These are phyloP conservation scores for Heliconius hermathena DNA, from an alignment of 1,140 invertebrate genomes.

Conservation along the genomic window DNA sequence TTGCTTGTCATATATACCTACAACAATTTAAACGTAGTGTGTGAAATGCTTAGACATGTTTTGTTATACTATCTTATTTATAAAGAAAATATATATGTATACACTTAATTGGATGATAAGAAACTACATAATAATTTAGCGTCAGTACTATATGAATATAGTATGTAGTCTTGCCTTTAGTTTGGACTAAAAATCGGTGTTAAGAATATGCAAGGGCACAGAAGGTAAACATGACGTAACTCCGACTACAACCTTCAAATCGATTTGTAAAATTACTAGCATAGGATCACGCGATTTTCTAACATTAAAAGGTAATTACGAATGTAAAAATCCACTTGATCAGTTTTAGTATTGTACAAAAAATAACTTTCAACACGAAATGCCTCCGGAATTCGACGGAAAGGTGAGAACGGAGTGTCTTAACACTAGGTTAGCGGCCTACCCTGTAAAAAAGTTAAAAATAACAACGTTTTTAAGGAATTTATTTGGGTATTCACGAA, in stretches of 20 bases:
- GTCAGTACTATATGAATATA: too few relatives aligned
- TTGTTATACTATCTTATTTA: background rate
- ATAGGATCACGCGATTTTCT: slow-evolving; percentile 60
- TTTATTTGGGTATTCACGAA: background rate
- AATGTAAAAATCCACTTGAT: background rate
- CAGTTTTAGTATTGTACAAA: too few relatives aligned
- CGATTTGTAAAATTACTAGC: slow-evolving; percentile 61
- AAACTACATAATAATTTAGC: background rate
- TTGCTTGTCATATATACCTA: slow-evolving; percentile 18
- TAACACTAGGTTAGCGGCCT: too few relatives aligned
- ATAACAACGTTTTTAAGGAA: background rate
- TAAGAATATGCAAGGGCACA: slow-evolving; percentile 52
- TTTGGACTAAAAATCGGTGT: slow-evolving; percentile 31
- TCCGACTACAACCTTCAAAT: slow-evolving; percentile 58
- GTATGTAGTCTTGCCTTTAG: background rate
- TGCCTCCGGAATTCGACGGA: too few relatives aligned
- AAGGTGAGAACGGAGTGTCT: too few relatives aligned
- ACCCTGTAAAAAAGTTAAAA: too few relatives aligned
- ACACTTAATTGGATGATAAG: too few relatives aligned
- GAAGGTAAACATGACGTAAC: slow-evolving; percentile 62
- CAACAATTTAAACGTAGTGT: slow-evolving; percentile 5
- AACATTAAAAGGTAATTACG: slow-evolving; percentile 25
- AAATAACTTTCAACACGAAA: too few relatives aligned
- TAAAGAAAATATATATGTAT: too few relatives aligned
- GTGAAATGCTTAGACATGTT: background rate